Evolutionary conservation across 2,113 vertebrate species (phyloP), one percentile per base, ranked within the genome.

Genomic region (Neopipo cinnamomea): DNA sequence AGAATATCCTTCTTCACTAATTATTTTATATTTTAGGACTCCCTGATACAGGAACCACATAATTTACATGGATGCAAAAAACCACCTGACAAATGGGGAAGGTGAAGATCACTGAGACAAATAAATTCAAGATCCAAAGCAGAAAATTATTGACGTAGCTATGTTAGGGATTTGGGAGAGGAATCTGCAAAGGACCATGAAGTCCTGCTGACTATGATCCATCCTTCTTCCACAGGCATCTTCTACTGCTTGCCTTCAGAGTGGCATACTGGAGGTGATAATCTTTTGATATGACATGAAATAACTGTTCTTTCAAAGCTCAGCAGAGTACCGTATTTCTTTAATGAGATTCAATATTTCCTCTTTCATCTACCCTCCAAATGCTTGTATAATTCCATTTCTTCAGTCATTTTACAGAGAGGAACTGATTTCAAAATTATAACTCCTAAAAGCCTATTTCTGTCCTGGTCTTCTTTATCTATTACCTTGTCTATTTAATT

Each of bases 381-480:
- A 89, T 89, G 56, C 59, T 71, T 62, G 18, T 58, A 52, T 88
- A 88, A 82, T 94, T 93, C 22, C 11, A 85, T 75, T 93, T 91
- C 41, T 96, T 92, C 16, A 33, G 82, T 88, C 6, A 33, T 91
- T 95, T 85, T 33, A 91, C 88, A 75, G 7, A 74, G 53, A 87
- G 39, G 23, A 70, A 77, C 62, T 58, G 50, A 91, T 88, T 95
- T 93, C 62, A 94, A 95, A 94, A 81, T 87, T 89, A 70, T 75
- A 94, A 93, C 71, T 96, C 41, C 63, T 68, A 84, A 87, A 93
- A 39, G 5, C 6, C 55, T 95, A 70, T 85, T 94, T 93, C 55
- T 89, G 62, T 87, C 41, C 58, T 55, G 19, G 22, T 91, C 44
- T 56, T 90, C 65, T 90, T 96, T 85, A 80, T 81, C n/a, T 91